A percentile compares a stretch with the other conserved stretches of the same genome.
Conservation (phyloP, 2,888 invertebrate genomes). For the Lycocerus yunnanus region DNA sequence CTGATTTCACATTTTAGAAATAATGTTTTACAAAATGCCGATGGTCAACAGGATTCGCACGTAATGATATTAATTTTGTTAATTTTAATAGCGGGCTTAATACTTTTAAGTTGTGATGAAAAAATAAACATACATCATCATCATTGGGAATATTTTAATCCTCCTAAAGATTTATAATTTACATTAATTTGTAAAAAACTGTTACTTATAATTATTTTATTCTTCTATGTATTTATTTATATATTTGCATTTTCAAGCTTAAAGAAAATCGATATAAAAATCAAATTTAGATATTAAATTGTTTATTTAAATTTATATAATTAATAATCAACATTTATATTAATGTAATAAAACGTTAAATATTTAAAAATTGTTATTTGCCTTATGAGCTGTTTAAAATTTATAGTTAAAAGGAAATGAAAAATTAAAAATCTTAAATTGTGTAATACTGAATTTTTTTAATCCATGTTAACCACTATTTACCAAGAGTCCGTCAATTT, state of each 20-base stretch:
- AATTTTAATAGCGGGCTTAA: constrained; percentile 75
- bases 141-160: constrained; percentile 89
- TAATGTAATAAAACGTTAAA: not conserved
- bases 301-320: not conserved
- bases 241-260: not conserved
- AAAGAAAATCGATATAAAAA: not conserved
- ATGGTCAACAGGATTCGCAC: constrained; percentile 74
- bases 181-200: not conserved
- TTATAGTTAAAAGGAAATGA: not conserved
- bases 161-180: constrained; percentile 64
- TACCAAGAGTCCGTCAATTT: no score
- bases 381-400: not conserved
- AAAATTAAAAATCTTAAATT: not conserved
- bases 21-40: constrained; percentile 63
- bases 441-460: not conserved
- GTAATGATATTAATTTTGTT: constrained; percentile 79
- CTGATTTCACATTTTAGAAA: constrained; percentile 69
- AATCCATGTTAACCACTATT: not conserved
- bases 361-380: not conserved
- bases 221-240: not conserved
- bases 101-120: constrained; percentile 72
- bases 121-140: constrained; percentile 75
- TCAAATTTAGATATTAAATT: not conserved
- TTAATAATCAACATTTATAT: not conserved
- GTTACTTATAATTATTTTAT: not conserved